These are phyloP conservation scores for Aplysia californica DNA, from an alignment of 1,140 invertebrate species.

Conservation along the genomic window DNA sequence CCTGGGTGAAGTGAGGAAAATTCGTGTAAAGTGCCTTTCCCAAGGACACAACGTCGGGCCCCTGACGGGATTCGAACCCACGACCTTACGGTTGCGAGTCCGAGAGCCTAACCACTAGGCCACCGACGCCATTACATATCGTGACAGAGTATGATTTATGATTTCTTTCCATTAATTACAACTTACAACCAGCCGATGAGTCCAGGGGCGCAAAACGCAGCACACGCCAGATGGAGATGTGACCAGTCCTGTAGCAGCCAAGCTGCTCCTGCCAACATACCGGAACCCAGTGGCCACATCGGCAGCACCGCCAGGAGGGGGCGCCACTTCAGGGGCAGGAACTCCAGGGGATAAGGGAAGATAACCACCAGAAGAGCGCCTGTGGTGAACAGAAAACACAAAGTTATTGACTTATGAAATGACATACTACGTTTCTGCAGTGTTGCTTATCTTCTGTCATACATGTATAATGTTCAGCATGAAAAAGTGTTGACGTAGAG, in stretches of 20 bases:
- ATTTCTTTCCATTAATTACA: too few relatives aligned
- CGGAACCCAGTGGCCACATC: conserved; percentile 17
- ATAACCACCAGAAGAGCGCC: not conserved
- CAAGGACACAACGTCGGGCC: too few relatives aligned
- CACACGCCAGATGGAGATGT: conserved; percentile 77
- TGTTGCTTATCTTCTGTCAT: too few relatives aligned
- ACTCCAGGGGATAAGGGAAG: conserved; percentile 26
- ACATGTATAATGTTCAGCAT: not conserved
- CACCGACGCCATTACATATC: too few relatives aligned
- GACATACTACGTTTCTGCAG: not conserved
- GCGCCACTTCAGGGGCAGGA: conserved; percentile 22
- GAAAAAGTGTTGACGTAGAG: not conserved
- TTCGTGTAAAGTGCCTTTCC: too few relatives aligned
- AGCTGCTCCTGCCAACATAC: not conserved
- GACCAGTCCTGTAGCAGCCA: conserved; percentile 26
- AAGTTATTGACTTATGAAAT: not conserved
- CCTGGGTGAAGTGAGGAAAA: too few relatives aligned
- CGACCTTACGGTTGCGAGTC: too few relatives aligned
- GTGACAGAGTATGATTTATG: too few relatives aligned
- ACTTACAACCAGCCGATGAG: conserved; percentile 36
- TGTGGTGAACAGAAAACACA: not conserved
- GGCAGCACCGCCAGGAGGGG: not conserved
- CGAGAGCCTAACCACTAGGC: too few relatives aligned
- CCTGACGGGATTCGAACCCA: too few relatives aligned
- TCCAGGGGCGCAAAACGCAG: conserved; percentile 78